A percentile compares a stretch with the other conserved stretches of the same genome.
These are phyloP conservation scores for Terebella lapidaria DNA, from an alignment of 2,888 invertebrate genomes.

Conservation along the genomic window DNA sequence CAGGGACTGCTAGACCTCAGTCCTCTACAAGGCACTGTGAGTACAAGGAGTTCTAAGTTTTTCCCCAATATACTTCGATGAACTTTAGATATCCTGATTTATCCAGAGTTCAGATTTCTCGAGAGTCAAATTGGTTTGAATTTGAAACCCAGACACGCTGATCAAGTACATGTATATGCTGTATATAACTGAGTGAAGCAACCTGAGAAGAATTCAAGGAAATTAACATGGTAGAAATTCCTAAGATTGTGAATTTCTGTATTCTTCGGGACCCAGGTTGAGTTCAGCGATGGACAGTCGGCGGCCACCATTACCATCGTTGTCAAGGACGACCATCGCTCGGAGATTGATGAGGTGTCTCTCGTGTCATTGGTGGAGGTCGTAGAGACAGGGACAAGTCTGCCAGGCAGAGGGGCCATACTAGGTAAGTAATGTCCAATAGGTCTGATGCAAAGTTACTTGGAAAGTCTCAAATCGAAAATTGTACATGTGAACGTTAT, in stretches of 20 bases:
- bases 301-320: slow-evolving; percentile 39
- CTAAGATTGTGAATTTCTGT: too few species aligned
- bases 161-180: too few species aligned
- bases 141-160: too few species aligned
- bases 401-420: slow-evolving; percentile 34
- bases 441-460: too few species aligned
- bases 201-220: too few species aligned
- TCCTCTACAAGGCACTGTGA: slow-evolving; percentile 40
- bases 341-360: slow-evolving; percentile 44
- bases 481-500: too few species aligned
- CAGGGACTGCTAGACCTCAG: slow-evolving; percentile 40
- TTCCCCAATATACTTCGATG: neutral
- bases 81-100: neutral
- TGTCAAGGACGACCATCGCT: slow-evolving; percentile 39
- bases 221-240: too few species aligned
- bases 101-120: neutral
- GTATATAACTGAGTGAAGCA: too few species aligned
- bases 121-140: neutral
- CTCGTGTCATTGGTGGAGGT: slow-evolving; percentile 37
- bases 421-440: slow-evolving; percentile 32
- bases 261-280: too few species aligned
- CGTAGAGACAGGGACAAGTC: slow-evolving; percentile 31
- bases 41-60: slow-evolving; percentile 7
- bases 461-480: too few species aligned
- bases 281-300: slow-evolving; percentile 40